Evolutionary conservation across 2,113 vertebrate species (phyloP).

Genomic region (Orthochromis malagaraziensis): DNA sequence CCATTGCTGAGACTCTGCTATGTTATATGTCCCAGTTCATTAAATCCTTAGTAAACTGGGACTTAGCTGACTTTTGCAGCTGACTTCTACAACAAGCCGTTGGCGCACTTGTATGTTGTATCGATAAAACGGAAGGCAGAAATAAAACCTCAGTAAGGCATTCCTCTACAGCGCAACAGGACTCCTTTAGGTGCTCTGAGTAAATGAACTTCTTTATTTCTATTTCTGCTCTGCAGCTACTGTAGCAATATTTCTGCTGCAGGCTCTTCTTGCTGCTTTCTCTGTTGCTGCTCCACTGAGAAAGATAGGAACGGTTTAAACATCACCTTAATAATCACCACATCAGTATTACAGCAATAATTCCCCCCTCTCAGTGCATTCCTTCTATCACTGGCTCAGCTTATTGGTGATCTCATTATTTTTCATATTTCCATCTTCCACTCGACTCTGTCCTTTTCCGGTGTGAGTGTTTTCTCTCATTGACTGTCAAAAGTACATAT

Average conservation of each 20-base stretch:
- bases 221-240: background rate
- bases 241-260: background rate
- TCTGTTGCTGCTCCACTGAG: background rate
- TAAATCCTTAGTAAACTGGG: background rate
- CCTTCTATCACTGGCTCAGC: background rate
- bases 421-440: background rate
- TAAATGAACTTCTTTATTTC: background rate
- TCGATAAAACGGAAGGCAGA: background rate
- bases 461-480: conserved; percentile 12
- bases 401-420: background rate
- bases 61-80: background rate
- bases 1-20: background rate
- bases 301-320: background rate
- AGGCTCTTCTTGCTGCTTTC: background rate
- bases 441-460: background rate
- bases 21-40: background rate
- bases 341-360: background rate
- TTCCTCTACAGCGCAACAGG: background rate
- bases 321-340: background rate
- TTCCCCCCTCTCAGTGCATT: background rate
- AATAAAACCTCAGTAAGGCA: background rate
- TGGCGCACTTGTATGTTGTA: background rate
- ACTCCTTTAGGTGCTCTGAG: background rate
- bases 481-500: conserved; percentile 24
- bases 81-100: background rate